Conservation (phyloP, 2,797 vertebrate genomes). For the Artibeus lituratus region DNA sequence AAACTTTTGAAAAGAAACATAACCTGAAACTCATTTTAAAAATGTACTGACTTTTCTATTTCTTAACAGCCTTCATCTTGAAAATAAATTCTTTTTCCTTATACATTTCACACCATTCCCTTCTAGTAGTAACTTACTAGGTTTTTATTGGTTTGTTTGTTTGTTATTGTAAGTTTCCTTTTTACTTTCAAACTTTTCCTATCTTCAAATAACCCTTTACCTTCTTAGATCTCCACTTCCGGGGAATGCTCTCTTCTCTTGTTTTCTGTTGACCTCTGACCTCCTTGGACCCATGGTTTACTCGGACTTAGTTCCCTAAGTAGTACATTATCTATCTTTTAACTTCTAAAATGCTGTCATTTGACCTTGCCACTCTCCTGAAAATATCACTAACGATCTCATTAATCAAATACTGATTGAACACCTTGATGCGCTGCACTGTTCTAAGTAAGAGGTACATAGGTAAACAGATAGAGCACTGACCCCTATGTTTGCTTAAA, state of each 20-base stretch:
- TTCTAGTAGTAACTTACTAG: not conserved
- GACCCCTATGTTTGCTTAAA: not conserved
- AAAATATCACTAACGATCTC: not conserved
- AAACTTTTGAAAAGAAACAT: constrained; percentile 26
- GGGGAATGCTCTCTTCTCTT: not conserved
- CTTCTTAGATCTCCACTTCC: not conserved
- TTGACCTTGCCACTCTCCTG: not conserved
- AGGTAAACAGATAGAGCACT: not conserved
- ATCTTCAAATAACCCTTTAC: not conserved
- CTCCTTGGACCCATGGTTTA: not conserved
- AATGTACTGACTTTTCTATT: not conserved
- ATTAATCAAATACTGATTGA: not conserved
- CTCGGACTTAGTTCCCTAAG: not conserved
- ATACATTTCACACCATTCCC: not conserved
- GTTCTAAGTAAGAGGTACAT: not conserved
- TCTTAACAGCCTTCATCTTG: not conserved
- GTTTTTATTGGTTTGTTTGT: no score
- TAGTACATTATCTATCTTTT: not conserved
- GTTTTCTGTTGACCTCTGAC: not conserved
- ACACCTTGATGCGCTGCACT: not conserved
- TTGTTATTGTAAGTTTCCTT: not conserved
- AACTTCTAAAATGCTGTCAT: not conserved
- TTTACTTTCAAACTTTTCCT: not conserved
- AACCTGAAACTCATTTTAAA: constrained; percentile 33
- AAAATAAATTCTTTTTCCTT: not conserved